These are phyloP conservation scores for Vicugna pacos DNA, from an alignment of 2,113 vertebrate genomes.

Conservation along the genomic window DNA sequence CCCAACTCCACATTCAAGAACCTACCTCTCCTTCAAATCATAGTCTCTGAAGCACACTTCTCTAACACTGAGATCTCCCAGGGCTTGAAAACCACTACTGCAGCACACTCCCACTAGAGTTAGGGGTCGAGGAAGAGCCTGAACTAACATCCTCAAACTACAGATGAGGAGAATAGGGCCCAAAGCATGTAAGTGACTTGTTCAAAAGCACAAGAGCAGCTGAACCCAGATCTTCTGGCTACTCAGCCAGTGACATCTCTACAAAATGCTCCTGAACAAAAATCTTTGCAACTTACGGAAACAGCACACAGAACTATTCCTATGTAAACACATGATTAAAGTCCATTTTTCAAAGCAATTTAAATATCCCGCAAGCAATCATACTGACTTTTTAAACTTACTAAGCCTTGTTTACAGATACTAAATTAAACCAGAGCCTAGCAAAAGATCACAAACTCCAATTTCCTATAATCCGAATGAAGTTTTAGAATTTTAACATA, in stretches of 20 bases:
- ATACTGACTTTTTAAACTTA: not conserved
- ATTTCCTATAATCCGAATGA: constrained; percentile 39
- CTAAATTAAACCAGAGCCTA: constrained; percentile 26
- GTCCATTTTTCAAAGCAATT: constrained; percentile 51
- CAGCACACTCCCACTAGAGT: not conserved
- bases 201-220: not conserved
- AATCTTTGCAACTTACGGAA: not conserved
- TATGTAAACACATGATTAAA: not conserved
- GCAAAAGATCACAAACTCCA: not conserved
- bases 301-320: not conserved
- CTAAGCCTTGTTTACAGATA: not conserved
- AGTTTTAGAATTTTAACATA: constrained; percentile 15
- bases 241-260: not conserved
- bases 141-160: not conserved
- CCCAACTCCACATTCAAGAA: not conserved
- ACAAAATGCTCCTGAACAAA: not conserved
- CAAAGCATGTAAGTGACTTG: not conserved
- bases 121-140: not conserved
- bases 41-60: not conserved
- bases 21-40: not conserved
- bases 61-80: not conserved
- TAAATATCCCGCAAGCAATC: not conserved
- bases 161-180: not conserved
- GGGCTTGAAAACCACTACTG: not conserved
- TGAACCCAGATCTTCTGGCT: constrained; percentile 3